Conservation (phyloP, 2,797 vertebrate species). For the Oreonectes daqikongensis region DNA sequence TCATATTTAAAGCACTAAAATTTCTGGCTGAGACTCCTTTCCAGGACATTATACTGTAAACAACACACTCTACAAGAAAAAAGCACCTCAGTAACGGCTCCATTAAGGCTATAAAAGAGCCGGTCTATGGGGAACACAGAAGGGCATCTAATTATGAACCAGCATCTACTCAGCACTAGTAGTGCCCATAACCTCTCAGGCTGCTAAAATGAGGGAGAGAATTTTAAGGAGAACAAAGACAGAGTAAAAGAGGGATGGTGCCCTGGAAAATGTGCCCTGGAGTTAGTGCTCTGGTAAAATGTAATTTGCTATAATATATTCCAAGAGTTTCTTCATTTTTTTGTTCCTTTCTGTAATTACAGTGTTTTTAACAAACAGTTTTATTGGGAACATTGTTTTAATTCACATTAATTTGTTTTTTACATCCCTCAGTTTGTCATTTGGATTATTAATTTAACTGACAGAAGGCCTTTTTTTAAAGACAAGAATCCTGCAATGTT, state of each 20-base stretch:
- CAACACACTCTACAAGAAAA: not conserved
- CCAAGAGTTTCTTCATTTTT: not conserved
- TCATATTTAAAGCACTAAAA: not conserved
- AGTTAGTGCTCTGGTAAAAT: not conserved
- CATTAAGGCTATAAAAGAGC: conserved; percentile 7
- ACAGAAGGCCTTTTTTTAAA: not conserved
- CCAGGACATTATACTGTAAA: not conserved
- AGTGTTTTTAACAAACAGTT: not conserved
- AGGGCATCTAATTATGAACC: conserved; percentile 10
- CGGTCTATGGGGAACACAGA: not conserved
- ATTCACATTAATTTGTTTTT: not conserved
- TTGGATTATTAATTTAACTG: not conserved
- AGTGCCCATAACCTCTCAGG: not conserved
- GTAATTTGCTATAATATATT: not conserved
- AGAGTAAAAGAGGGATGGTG: not conserved
- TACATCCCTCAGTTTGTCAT: not conserved
- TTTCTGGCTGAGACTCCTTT: not conserved
- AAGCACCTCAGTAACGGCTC: not conserved
- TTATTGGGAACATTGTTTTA: not conserved
- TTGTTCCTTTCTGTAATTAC: not conserved
- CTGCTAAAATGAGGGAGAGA: not conserved
- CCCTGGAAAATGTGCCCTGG: not conserved
- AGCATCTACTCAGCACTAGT: conserved; percentile 5
- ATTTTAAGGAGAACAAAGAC: not conserved
- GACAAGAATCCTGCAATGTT: not conserved